phyloP scores from a whole-genome alignment of 2,113 vertebrate species.

The Oplegnathus fasciatus region DNA sequence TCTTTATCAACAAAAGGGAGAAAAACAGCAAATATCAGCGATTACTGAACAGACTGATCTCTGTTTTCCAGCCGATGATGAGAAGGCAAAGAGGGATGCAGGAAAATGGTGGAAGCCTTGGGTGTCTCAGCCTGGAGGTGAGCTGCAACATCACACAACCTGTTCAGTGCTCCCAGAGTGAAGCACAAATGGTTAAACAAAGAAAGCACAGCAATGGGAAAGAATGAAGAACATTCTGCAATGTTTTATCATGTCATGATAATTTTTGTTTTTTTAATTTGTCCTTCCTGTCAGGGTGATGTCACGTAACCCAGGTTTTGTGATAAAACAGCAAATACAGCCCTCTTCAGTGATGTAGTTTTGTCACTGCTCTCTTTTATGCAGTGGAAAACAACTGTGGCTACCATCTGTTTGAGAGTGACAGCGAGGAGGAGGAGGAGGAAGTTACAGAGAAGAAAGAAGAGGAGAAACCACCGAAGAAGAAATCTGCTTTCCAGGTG shows the following conservation, averaged over 20 bases:
- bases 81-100: slow-evolving; percentile 69
- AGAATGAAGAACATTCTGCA: neutral
- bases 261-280: too few relatives aligned
- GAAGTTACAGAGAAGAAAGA: slow-evolving; percentile 69
- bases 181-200: neutral
- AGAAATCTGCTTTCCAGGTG: slow-evolving; percentile 86
- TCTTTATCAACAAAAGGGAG: neutral
- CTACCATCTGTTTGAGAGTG: slow-evolving; percentile 83
- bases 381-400: slow-evolving; percentile 78
- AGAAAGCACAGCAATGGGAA: neutral
- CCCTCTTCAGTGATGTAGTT: neutral
- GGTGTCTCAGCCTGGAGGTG: slow-evolving; percentile 76
- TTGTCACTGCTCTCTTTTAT: slow-evolving; percentile 33
- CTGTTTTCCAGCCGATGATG: slow-evolving; percentile 68
- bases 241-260: neutral
- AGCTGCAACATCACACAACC: slow-evolving; percentile 19
- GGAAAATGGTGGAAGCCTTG: slow-evolving; percentile 83
- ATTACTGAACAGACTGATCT: neutral
- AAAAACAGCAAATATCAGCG: neutral
- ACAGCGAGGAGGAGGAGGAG: slow-evolving; percentile 82
- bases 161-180: neutral
- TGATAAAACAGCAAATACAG: neutral
- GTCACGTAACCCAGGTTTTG: neutral
- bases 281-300: neutral
- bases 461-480: slow-evolving; percentile 71